These are phyloP conservation scores for Rugalucina vietnamica DNA, from an alignment of 2,888 invertebrate genomes.

Conservation along the genomic window DNA sequence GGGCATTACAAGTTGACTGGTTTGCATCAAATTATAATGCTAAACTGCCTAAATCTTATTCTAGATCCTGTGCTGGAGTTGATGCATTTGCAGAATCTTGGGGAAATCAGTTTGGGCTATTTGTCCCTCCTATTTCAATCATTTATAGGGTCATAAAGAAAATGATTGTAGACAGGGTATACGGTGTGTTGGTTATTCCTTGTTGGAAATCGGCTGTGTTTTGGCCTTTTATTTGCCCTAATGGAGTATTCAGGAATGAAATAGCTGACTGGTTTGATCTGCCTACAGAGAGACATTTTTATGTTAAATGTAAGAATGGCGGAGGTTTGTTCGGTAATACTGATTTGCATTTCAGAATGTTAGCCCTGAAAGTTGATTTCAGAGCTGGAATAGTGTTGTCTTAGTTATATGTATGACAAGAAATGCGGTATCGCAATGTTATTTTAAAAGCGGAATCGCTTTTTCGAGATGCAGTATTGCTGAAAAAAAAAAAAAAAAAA, in stretches of 20 bases:
- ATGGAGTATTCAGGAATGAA: background rate
- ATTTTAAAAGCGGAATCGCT: no score
- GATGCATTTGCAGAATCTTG: constrained; percentile 42
- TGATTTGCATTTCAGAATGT: constrained; percentile 25
- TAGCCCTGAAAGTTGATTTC: constrained; percentile 40
- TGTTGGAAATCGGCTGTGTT: constrained; percentile 34
- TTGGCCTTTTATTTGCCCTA: constrained; percentile 30
- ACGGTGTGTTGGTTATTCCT: constrained; percentile 29
- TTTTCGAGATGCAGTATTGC: no score
- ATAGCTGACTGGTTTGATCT: constrained; percentile 6
- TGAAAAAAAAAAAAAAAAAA: no score
- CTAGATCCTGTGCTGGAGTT: constrained; percentile 13
- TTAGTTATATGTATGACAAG: no score
- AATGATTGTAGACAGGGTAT: constrained; percentile 19
- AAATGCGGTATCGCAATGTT: no score
- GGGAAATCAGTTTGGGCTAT: constrained; percentile 26
- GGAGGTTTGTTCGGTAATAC: constrained; percentile 16
- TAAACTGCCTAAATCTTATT: constrained; percentile 31
- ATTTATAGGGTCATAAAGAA: constrained; percentile 12
- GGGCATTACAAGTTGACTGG: no score
- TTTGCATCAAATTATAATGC: constrained; percentile 21
- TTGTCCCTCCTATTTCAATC: constrained; percentile 27
- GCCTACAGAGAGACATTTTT: constrained; percentile 6
- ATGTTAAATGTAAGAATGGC: background rate
- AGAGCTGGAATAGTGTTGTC: background rate